Conservation (phyloP, 2,888 invertebrate species). For the Choreutis nemorana region DNA sequence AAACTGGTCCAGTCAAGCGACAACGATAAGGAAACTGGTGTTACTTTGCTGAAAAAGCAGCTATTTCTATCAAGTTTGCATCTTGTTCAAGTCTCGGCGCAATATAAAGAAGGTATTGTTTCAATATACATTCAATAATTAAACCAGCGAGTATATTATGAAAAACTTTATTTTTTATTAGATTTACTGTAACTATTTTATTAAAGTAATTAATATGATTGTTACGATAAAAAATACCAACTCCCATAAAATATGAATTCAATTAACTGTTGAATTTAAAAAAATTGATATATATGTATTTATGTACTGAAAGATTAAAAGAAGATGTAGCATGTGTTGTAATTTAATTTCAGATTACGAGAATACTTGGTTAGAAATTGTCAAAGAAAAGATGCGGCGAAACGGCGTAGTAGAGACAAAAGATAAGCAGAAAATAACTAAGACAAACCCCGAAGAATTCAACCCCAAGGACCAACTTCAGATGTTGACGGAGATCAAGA, state of each 20-base stretch:
- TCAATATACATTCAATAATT: too few species aligned
- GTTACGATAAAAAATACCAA: too few species aligned
- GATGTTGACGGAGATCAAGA: constrained; percentile 50
- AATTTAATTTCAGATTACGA: constrained; percentile 62
- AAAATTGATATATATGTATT: too few species aligned
- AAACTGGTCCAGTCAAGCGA: constrained; percentile 11
- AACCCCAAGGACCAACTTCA: constrained; percentile 39
- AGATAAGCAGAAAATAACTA: constrained; percentile 13
- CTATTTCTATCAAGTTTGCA: constrained; percentile 67
- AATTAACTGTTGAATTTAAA: too few species aligned
- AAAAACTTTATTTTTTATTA: too few species aligned
- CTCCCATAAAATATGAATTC: constrained; percentile 4
- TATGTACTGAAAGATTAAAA: constrained; percentile 2
- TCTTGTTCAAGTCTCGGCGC: constrained; percentile 59
- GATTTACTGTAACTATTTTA: too few species aligned
- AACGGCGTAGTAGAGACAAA: constrained; percentile 42
- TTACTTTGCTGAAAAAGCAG: constrained; percentile 52
- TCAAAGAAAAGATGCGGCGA: constrained; percentile 69
- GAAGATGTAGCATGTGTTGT: constrained; percentile 1
- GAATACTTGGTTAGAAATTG: constrained; percentile 69
- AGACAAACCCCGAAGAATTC: constrained; percentile 19
- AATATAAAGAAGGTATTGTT: constrained; percentile 70
- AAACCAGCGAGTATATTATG: too few species aligned
- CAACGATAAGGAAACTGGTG: constrained; percentile 10
- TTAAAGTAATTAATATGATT: too few species aligned